Base-by-base conservation (phyloP, 1,140 invertebrate species). In the Zaprionus capensis region DNA sequence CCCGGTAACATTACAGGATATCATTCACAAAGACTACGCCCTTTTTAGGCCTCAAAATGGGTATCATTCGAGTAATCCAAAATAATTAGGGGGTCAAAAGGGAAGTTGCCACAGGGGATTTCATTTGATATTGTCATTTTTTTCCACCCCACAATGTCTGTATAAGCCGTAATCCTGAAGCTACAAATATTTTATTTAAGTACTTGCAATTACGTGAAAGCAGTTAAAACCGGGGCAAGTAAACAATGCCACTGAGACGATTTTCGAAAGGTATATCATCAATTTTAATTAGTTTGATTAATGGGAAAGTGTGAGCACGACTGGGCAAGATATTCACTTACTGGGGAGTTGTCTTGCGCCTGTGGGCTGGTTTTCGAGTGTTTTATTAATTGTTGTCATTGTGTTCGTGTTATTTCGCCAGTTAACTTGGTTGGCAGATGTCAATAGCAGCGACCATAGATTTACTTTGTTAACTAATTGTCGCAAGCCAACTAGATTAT, bases 231-330 rank as follows among this genome's bases (percentile, higher is more conserved):
- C 55, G 61, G 24, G 59, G 22, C 44, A 56, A 56, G 41, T 28
- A 55, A 69, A 71, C 73, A 71, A 71, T 58, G 67, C 20, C 51
- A 62, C 22, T 49, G 24, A 28, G 34, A 14, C 41, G 22, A 26
- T 57, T 62, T 55, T 17, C 44, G 34, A 66, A 72, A 82, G 76
- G 82, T 82, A 72, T 64, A 83, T 73, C 84, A 88, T 88, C 78
- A 88, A 88, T 88, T 83, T 83, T 81, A 82, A 88, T 88, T 88
- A 88, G 81, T 88, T 88, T 88, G 84, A 88, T 88, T 88, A 81
- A 88, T 87, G 81, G 66, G 36, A 69, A 88, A 81, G 56, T 63
- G 71, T 61, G 67, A 87, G 80, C 67, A 69, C 44, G 44, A 71
- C 49, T 41, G 57, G 64, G 63, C 69, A 66, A 64, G 80, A 82